These are phyloP conservation scores for Lagopus muta DNA, from an alignment of 2,113 vertebrate species.

Conservation along the genomic window DNA sequence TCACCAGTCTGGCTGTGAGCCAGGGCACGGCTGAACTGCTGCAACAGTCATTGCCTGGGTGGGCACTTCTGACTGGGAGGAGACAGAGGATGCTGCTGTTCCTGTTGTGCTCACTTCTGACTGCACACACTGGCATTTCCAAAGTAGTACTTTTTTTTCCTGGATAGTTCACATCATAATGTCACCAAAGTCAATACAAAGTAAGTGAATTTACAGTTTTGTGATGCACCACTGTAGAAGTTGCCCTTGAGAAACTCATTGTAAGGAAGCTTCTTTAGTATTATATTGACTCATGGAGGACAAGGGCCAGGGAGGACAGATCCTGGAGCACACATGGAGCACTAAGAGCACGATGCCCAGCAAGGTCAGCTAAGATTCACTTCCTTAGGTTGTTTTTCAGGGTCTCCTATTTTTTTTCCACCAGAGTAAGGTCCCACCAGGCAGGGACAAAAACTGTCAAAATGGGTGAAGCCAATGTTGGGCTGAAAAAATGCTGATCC, in stretches of 20 bases:
- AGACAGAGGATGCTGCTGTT: not conserved
- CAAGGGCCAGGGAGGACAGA: not conserved
- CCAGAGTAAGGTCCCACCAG: not conserved
- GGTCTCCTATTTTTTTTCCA: not conserved
- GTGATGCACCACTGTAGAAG: not conserved
- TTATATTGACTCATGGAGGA: not conserved
- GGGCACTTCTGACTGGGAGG: accelerated
- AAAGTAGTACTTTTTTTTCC: not conserved
- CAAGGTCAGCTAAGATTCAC: not conserved
- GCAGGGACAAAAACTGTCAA: not conserved
- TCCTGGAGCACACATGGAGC: not conserved
- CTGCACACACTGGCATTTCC: not conserved
- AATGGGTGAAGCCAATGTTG: not conserved
- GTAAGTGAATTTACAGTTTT: not conserved
- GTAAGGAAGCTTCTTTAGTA: not conserved
- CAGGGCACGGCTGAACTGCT: not conserved
- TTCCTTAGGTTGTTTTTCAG: not conserved
- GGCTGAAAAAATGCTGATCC: not conserved
- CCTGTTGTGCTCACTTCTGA: not conserved
- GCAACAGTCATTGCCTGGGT: not conserved
- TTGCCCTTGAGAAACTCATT: not conserved
- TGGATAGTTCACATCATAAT: not conserved
- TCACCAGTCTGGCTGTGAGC: not conserved
- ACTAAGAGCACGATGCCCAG: accelerated
- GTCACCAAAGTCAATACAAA: not conserved